phyloP scores from a whole-genome alignment of 2,888 invertebrate genomes.

The Cryptocephalus moraei region DNA sequence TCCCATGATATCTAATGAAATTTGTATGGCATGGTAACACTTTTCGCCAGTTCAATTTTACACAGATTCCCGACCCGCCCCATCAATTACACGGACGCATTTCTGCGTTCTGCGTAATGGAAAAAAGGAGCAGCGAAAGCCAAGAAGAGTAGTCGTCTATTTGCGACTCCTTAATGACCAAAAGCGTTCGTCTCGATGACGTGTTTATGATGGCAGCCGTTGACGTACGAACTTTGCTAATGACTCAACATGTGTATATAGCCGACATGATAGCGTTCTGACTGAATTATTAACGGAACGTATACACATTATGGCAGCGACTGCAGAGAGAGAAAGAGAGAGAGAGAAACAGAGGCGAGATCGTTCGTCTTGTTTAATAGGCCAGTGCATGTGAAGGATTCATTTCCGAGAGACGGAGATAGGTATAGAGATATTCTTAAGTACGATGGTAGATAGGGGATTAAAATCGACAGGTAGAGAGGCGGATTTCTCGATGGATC shows the following conservation, averaged over 20 bases:
- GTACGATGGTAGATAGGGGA: too few species aligned
- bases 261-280: constrained; percentile 29
- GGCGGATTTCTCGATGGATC: too few species aligned
- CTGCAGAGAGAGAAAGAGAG: constrained; percentile 2
- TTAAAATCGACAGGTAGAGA: too few species aligned
- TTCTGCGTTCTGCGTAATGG: too few species aligned
- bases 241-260: constrained; percentile 34
- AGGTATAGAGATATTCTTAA: too few species aligned
- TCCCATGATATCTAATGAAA: too few species aligned
- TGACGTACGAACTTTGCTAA: constrained; percentile 35
- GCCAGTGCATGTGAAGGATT: background rate
- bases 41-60: too few species aligned
- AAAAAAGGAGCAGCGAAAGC: too few species aligned
- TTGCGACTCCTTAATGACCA: constrained; percentile 20
- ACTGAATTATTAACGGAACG: constrained; percentile 32
- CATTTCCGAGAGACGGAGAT: too few species aligned
- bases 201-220: constrained; percentile 35
- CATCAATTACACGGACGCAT: too few species aligned
- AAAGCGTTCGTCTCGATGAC: constrained; percentile 28
- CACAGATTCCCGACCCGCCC: too few species aligned
- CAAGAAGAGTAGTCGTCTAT: background rate
- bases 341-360: background rate
- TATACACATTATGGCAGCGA: constrained; percentile 23
- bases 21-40: too few species aligned
- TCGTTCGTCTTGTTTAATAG: background rate